Evolutionary conservation across 2,113 vertebrate genomes (phyloP).

Genomic region (Sceloporus undulatus): DNA sequence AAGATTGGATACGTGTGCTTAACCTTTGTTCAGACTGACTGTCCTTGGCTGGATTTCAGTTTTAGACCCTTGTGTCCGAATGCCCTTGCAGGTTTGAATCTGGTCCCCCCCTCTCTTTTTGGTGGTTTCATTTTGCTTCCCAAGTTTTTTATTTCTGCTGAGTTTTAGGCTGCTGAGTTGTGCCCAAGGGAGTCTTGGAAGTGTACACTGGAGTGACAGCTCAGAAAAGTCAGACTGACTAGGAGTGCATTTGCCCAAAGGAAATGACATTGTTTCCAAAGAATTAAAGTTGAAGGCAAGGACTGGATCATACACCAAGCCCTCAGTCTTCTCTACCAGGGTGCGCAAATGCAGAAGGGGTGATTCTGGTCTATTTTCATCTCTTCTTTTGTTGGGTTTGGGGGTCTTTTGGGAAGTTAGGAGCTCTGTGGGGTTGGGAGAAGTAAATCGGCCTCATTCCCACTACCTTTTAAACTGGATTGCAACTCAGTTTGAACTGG

Average conservation of each 20-base stretch:
- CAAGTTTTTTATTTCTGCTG: slow-evolving; percentile 23
- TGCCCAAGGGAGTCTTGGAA: not conserved
- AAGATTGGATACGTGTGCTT: not conserved
- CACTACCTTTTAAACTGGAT: too few relatives aligned
- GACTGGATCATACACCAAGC: too few relatives aligned
- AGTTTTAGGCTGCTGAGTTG: not conserved
- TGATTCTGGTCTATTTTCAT: too few relatives aligned
- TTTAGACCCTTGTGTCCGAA: not conserved
- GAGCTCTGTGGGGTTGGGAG: too few relatives aligned
- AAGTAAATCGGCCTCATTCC: too few relatives aligned
- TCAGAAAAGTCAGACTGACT: not conserved
- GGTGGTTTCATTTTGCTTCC: too few relatives aligned
- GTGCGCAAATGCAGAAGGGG: too few relatives aligned
- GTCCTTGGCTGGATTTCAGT: not conserved
- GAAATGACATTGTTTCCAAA: not conserved
- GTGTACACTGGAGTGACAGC: rapidly evolving
- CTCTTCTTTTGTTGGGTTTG: too few relatives aligned
- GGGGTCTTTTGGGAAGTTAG: too few relatives aligned
- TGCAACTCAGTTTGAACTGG: too few relatives aligned
- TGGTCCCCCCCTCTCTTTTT: too few relatives aligned
- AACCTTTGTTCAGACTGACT: rapidly evolving
- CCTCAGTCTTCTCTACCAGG: too few relatives aligned
- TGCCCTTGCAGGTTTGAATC: not conserved
- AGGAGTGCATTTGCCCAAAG: rapidly evolving
- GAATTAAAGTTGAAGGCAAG: rapidly evolving